Evolutionary conservation across 2,797 vertebrate genomes (phyloP), one percentile per base, ranked within the genome.

Genomic region (Paguma larvata): DNA sequence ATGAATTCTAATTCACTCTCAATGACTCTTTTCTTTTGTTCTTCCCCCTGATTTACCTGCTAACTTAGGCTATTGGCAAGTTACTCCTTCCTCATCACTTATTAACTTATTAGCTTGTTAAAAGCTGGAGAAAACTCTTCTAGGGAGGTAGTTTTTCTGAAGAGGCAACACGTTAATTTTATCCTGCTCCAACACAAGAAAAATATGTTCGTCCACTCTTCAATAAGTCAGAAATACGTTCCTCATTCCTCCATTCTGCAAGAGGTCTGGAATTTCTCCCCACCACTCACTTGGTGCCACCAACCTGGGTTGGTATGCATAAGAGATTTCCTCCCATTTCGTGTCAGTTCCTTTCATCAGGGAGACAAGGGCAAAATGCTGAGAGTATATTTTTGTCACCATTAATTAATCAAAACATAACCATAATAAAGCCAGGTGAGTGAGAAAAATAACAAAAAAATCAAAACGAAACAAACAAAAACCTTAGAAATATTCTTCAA

Each of bases 271-370:
- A 75, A 38, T 63, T 27, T 85, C 3, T 34, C 18, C 11, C 15
- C 7, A 3, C 46, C 9, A 32, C 7, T 46, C 25, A 82, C 19
- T 30, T 12, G 19, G 3, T 38, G n/a, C 1, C 25, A 18, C 8
- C 21, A 1, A 16, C 9, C 13, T 48, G 2, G 38, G 30, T 5
- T 44, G 51, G 32, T 21, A 14, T 51, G 27, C 10, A 34, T 0
- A 19, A 6, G 6, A 32, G 9, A 67, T 10, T 32, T 13, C 4
- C 1, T 73, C 6, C 12, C 34, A 51, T 38, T 63, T 62, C 0
- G n/a, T 82, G 21, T 65, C 21, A 80, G 2, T 67, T 79, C 30
- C 25, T 48, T 48, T 91, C 41, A 67, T 15, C 38, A 25, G 44
- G 7, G 23, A 89, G 10, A 91, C 27, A 46, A 6, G 13, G n/a